phyloP scores from a whole-genome alignment of 2,888 invertebrate genomes.

The Trissolcus brochymenae region DNA sequence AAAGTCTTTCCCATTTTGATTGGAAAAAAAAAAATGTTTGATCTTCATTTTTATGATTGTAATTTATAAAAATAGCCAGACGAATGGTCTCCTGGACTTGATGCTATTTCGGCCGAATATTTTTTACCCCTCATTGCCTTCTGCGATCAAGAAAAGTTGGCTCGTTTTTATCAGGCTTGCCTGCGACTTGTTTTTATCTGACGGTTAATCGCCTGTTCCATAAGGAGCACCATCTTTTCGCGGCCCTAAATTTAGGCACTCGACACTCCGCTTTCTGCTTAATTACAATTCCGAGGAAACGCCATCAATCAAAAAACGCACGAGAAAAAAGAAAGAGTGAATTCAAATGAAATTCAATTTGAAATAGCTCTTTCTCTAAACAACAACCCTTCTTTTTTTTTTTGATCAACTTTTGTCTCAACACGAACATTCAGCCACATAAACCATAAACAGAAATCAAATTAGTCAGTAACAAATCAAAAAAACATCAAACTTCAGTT shows the following conservation, averaged over 20 bases:
- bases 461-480: no score
- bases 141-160: conserved; percentile 47
- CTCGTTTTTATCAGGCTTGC: conserved; percentile 50
- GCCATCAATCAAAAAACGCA: conserved; percentile 10
- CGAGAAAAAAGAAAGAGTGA: not conserved
- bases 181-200: conserved; percentile 51
- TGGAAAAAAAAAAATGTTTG: no score
- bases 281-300: conserved; percentile 21
- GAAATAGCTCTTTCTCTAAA: not conserved
- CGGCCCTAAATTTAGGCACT: conserved; percentile 38
- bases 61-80: no score
- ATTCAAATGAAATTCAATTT: no score
- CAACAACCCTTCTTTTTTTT: not conserved
- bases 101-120: conserved; percentile 67
- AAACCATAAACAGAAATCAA: no score
- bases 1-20: no score
- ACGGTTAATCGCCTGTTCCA: conserved; percentile 46
- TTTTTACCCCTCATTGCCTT: conserved; percentile 44
- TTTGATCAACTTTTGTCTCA: not conserved
- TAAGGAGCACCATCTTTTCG: conserved; percentile 45
- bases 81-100: conserved; percentile 1
- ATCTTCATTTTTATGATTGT: no score
- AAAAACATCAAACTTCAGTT: not conserved
- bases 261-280: conserved; percentile 13
- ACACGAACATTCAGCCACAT: not conserved